These are phyloP conservation scores for Sebastes baramenuke DNA, from an alignment of 2,797 vertebrate species.

Conservation along the genomic window DNA sequence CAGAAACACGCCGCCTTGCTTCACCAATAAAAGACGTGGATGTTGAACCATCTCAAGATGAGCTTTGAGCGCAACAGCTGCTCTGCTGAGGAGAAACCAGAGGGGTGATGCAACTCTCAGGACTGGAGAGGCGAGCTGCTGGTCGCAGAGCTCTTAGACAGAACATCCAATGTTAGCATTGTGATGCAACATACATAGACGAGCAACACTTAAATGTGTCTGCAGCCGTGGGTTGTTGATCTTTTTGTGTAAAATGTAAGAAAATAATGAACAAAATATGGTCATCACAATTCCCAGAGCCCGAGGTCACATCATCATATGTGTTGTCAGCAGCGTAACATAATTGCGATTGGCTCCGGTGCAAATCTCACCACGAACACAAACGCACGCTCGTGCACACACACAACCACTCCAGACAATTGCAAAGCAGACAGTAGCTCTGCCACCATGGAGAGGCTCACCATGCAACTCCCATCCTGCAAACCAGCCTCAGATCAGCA, in stretches of 20 bases:
- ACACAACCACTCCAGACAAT: too few relatives aligned
- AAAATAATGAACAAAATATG: not conserved
- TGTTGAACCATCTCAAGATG: slow-evolving; percentile 9
- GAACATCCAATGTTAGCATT: not conserved
- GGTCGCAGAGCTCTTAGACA: not conserved
- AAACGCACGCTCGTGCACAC: too few relatives aligned
- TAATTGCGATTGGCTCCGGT: too few relatives aligned
- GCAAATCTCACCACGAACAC: too few relatives aligned
- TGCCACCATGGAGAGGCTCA: too few relatives aligned
- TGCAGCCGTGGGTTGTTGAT: not conserved
- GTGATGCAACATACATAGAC: not conserved
- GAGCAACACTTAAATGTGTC: not conserved
- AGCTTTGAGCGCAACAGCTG: slow-evolving; percentile 5
- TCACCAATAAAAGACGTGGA: not conserved
- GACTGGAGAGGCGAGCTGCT: not conserved
- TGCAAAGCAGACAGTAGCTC: too few relatives aligned
- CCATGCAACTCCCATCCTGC: too few relatives aligned
- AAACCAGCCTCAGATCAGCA: too few relatives aligned
- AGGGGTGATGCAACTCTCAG: not conserved
- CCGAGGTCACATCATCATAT: not conserved
- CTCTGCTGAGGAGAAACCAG: not conserved
- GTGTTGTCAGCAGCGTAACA: not conserved
- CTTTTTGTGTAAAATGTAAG: not conserved
- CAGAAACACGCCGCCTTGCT: not conserved
- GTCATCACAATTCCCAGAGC: not conserved